phyloP scores from a whole-genome alignment of 2,113 vertebrate genomes.

The Myanophis thanlyinensis region DNA sequence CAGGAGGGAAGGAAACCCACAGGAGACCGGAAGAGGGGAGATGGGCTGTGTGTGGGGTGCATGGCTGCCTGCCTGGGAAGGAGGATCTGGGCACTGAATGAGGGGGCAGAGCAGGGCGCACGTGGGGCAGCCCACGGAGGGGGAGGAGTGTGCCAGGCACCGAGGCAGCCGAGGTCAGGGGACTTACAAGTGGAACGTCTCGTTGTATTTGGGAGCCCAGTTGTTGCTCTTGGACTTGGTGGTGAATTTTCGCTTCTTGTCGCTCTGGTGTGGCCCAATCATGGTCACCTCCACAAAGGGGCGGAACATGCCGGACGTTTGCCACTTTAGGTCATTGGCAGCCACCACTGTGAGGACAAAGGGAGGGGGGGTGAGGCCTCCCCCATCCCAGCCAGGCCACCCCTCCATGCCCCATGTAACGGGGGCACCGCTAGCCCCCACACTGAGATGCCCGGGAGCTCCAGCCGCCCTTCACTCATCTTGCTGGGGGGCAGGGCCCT shows the following conservation, averaged over 20 bases:
- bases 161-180: background rate
- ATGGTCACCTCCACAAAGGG: conserved; percentile 93
- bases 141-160: too few species aligned
- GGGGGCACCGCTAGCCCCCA: background rate
- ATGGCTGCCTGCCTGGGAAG: background rate
- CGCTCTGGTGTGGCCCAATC: conserved; percentile 93
- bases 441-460: background rate
- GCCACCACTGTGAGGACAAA: conserved; percentile 81
- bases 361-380: background rate
- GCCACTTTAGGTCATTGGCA: conserved; percentile 95
- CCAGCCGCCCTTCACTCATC: background rate
- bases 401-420: background rate
- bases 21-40: background rate
- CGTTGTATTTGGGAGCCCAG: conserved; percentile 98
- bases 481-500: background rate
- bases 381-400: background rate
- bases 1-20: background rate
- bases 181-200: conserved; percentile 96
- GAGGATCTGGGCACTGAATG: background rate
- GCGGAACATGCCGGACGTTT: conserved; percentile 95
- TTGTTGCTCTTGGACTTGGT: conserved; percentile 99
- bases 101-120: background rate
- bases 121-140: background rate
- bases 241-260: conserved; percentile 96
- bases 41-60: fast-evolving